Evolutionary conservation across 2,888 invertebrate species (phyloP), one percentile per base, ranked within the genome.

Genomic region (Torymus tubicola): DNA sequence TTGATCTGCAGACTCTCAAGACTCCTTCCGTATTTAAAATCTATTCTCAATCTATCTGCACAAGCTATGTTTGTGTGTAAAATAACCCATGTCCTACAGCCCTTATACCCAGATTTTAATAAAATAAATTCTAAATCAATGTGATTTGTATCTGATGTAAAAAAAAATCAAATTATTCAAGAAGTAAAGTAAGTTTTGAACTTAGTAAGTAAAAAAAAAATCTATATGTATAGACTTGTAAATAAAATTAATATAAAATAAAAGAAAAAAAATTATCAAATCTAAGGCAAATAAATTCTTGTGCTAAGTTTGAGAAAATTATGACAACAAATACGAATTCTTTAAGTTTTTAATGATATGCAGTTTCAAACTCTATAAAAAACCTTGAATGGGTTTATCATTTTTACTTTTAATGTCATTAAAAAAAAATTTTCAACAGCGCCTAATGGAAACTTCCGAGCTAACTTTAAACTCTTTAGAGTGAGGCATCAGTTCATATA

Each of bases 401-500:
- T 21, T 69, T 60, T 76, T 81, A 72, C 72, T 77, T 55, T 50
- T 65, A 11, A 52, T 64, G 18, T 70, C 3, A 24, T 52, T 50
- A 21, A 74, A 31, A 68, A 75, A 64, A 18, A 31, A 71, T 69
- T 58, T 14, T 72, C 12, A 53, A 14, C 31, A 3, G 21, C 21
- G 73, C 63, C 71, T 13, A 63, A 72, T 64, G 55, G 70, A 72
- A 81, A 71, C 76, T 72, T 81, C 75, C 73, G 75, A 79, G 64
- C 21, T 69, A 77, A 53, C 14, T 53, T 52, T 63, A 31, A 67
- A 24, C 70, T 69, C 65, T 74, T 52, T 24, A 78, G 58, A 87
- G 88, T 85, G 85, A 87, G 90, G 89, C 90, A 90, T 90, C 90
- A 87, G 86, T 90, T 90, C 89, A 87, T 90, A 89, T 90, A 89